phyloP scores from a whole-genome alignment of 37 sponge, comb jelly and placozoan species.

The Aphrocallistes beatrix region DNA sequence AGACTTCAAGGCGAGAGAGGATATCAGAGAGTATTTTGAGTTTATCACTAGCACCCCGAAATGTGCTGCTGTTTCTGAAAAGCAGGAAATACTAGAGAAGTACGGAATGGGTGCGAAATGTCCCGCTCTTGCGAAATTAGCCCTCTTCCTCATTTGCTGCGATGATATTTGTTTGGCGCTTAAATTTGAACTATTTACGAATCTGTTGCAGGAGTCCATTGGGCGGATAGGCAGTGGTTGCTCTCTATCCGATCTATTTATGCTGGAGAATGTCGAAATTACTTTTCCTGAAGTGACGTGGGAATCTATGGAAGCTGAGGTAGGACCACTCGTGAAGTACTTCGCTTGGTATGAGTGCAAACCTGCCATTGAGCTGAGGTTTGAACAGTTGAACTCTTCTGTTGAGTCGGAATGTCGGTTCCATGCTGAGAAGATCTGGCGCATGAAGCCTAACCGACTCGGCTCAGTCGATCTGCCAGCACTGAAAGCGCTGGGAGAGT shows the following conservation, averaged over 20 bases:
- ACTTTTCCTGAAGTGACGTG: not conserved
- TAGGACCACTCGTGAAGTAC: not conserved
- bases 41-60: not conserved
- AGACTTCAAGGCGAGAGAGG: not conserved
- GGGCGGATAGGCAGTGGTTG: not conserved
- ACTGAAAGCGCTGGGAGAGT: not conserved
- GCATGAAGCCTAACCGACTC: not conserved
- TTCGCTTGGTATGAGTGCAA: not conserved
- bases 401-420: not conserved
- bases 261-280: not conserved
- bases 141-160: constrained; percentile 8
- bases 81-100: not conserved
- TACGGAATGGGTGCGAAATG: not conserved
- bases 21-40: not conserved
- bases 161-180: not conserved
- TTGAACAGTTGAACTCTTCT: not conserved
- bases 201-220: not conserved
- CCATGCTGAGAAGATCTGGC: not conserved
- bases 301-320: not conserved
- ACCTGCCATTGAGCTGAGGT: not conserved
- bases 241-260: not conserved
- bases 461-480: not conserved
- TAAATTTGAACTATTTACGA: not conserved
- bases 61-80: not conserved
- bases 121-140: not conserved